Conservation (phyloP, 2,113 vertebrate genomes). For the Meriones unguiculatus region DNA sequence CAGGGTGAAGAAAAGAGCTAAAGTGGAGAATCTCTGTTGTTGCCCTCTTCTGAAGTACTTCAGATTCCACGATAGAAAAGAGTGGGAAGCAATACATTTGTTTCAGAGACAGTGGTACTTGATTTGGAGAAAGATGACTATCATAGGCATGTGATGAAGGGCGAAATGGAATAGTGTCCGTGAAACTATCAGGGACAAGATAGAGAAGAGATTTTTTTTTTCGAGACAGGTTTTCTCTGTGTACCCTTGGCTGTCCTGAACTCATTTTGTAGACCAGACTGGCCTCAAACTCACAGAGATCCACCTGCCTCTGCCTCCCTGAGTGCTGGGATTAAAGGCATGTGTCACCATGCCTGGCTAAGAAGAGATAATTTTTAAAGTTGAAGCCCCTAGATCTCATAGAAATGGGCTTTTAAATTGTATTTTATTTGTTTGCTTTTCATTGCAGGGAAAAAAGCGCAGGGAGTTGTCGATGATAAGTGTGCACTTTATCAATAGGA, state of each 20-base stretch:
- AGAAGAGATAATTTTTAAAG: neutral
- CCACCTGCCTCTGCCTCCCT: no score
- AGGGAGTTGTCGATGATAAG: neutral
- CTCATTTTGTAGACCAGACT: no score
- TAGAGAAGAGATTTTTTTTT: neutral
- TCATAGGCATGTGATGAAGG: neutral
- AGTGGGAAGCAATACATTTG: neutral
- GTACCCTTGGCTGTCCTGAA: no score
- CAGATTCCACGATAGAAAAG: neutral
- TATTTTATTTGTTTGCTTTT: neutral
- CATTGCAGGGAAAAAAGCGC: neutral
- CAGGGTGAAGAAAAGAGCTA: neutral
- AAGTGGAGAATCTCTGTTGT: neutral
- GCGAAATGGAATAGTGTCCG: neutral
- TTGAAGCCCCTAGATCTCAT: neutral
- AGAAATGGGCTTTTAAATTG: neutral
- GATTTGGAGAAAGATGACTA: slow-evolving; percentile 31
- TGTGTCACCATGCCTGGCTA: no score
- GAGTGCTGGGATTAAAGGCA: no score
- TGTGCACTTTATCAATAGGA: neutral
- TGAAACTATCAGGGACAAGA: slow-evolving; percentile 2
- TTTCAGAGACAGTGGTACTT: neutral
- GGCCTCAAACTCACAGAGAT: no score
- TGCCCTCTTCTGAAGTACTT: slow-evolving; percentile 40
- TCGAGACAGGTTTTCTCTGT: no score